These are phyloP conservation scores for Euwallacea fornicatus DNA, from an alignment of 1,140 invertebrate species.

Conservation along the genomic window DNA sequence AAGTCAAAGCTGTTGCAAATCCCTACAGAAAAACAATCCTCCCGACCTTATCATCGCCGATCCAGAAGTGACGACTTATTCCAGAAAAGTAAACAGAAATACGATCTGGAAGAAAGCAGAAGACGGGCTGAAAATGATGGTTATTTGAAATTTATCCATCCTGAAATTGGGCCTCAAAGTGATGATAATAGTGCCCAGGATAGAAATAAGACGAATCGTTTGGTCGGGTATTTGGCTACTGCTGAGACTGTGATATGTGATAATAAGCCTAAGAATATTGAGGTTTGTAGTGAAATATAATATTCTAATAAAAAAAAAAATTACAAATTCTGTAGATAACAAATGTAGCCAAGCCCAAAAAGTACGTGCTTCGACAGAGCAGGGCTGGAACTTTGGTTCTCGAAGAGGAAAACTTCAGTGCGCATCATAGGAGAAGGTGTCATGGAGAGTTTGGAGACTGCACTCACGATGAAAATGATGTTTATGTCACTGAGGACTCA, in stretches of 20 bases:
- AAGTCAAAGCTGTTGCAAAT: conserved; percentile 13
- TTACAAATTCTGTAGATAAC: conserved; percentile 11
- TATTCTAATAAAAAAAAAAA: neutral
- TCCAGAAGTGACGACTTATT: conserved; percentile 43
- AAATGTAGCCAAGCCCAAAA: conserved; percentile 31
- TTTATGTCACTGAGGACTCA: conserved; percentile 12
- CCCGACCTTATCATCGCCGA: conserved; percentile 15
- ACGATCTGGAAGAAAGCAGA: conserved; percentile 41
- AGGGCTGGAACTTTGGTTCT: conserved; percentile 58
- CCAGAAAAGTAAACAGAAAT: conserved; percentile 35
- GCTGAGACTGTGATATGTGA: conserved; percentile 34
- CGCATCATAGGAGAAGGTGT: conserved; percentile 46
- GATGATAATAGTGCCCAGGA: conserved; percentile 3
- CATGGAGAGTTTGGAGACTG: conserved; percentile 23
- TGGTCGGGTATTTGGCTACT: conserved; percentile 17
- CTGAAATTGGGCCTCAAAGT: conserved; percentile 3
- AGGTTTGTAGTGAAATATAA: conserved; percentile 13
- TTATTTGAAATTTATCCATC: conserved; percentile 41
- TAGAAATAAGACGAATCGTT: conserved; percentile 19
- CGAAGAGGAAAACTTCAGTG: conserved; percentile 55
- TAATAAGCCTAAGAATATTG: conserved; percentile 34
- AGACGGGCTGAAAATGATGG: conserved; percentile 45
- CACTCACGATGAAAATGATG: conserved; percentile 14
- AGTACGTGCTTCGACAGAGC: conserved; percentile 55
- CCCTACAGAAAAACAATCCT: conserved; percentile 4